Evolutionary conservation across 2,113 vertebrate genomes (phyloP).

Genomic region (Hypanus sabinus): DNA sequence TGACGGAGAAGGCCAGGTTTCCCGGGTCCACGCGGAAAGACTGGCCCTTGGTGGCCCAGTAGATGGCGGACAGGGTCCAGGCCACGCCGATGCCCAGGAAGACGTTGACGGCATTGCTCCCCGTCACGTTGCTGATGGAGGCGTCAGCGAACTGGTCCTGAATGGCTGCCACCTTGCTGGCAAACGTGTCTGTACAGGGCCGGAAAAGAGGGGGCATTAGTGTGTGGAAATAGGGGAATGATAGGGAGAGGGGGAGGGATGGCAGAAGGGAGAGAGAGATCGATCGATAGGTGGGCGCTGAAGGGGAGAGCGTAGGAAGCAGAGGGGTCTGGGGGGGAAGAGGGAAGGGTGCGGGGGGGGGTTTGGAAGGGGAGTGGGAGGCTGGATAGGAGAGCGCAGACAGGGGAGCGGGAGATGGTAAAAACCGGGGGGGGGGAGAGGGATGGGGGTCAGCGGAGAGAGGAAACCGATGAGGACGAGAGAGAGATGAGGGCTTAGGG

Average conservation of each 20-base stretch:
- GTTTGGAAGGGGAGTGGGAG: too few relatives aligned
- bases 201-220: background rate
- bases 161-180: constrained; percentile 71
- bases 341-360: too few relatives aligned
- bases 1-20: constrained; percentile 72
- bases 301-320: too few relatives aligned
- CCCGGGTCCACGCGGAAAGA: constrained; percentile 62
- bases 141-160: constrained; percentile 74
- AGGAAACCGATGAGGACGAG: too few relatives aligned
- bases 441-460: background rate
- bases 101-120: constrained; percentile 73
- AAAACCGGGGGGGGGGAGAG: background rate
- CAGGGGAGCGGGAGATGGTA: too few relatives aligned
- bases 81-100: constrained; percentile 74
- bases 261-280: too few relatives aligned
- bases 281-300: too few relatives aligned
- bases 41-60: constrained; percentile 61
- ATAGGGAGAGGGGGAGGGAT: too few relatives aligned
- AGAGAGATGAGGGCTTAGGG: too few relatives aligned
- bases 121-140: constrained; percentile 73
- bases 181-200: constrained; percentile 61
- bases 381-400: too few relatives aligned
- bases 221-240: too few relatives aligned
- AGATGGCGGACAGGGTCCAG: constrained; percentile 70
- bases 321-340: too few relatives aligned